phyloP scores from a whole-genome alignment of 2,888 invertebrate species.

The Tetragnatha montana region DNA sequence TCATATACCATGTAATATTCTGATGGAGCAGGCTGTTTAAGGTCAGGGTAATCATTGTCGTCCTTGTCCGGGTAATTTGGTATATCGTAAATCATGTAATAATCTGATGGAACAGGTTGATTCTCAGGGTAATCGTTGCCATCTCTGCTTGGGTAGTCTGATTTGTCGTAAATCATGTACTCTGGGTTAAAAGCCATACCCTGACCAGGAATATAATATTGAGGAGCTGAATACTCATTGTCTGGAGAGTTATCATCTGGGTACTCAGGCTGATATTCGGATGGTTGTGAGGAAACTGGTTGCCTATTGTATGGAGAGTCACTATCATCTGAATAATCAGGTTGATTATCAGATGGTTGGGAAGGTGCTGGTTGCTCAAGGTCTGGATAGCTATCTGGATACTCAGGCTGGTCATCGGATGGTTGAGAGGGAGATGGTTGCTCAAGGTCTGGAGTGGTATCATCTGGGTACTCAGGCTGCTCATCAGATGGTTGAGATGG shows the following conservation, averaged over 20 bases:
- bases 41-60: not conserved
- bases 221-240: not conserved
- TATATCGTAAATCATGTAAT: not conserved
- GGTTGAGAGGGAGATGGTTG: not conserved
- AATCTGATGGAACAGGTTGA: not conserved
- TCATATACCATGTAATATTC: not conserved
- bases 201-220: too few species aligned
- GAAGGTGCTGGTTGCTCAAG: not conserved
- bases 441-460: not conserved
- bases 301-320: too few species aligned
- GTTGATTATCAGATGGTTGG: not conserved
- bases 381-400: not conserved
- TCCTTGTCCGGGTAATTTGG: slow-evolving; percentile 1
- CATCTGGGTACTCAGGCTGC: not conserved
- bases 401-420: not conserved
- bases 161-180: not conserved
- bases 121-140: not conserved
- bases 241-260: not conserved
- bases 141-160: not conserved
- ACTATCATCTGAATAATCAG: not conserved
- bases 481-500: not conserved
- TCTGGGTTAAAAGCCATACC: not conserved
- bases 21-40: not conserved
- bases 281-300: not conserved
- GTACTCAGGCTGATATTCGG: not conserved